phyloP scores from a whole-genome alignment of 2,888 invertebrate genomes.

The Aleiodes testaceus region DNA sequence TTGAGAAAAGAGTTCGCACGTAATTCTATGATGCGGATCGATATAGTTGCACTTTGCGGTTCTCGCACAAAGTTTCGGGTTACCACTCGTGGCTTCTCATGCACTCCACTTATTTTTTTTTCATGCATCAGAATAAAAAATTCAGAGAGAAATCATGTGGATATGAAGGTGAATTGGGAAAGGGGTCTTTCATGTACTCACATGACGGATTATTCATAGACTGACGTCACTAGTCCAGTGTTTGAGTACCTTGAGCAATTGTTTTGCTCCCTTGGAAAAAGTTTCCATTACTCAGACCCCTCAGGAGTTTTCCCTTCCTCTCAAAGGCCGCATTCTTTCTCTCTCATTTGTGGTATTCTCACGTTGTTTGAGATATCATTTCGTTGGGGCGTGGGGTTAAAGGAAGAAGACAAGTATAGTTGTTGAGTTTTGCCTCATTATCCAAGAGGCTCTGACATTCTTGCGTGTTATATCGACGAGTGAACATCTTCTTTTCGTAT shows the following conservation, averaged over 20 bases:
- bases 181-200: too few relatives aligned
- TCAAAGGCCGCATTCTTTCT: background rate
- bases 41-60: slow-evolving; percentile 56
- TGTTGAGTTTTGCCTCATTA: slow-evolving; percentile 18
- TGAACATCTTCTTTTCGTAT: slow-evolving; percentile 3
- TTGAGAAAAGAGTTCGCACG: slow-evolving; percentile 38
- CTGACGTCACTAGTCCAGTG: too few relatives aligned
- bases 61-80: slow-evolving; percentile 53
- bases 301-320: background rate
- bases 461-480: slow-evolving; percentile 11
- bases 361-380: slow-evolving; percentile 19
- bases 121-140: slow-evolving; percentile 18
- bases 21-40: slow-evolving; percentile 55
- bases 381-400: slow-evolving; percentile 12
- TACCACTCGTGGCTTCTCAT: slow-evolving; percentile 48
- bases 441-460: slow-evolving; percentile 23
- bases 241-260: background rate
- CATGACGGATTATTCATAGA: background rate
- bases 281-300: slow-evolving; percentile 33
- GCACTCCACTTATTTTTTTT: slow-evolving; percentile 1
- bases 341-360: background rate
- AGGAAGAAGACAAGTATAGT: background rate
- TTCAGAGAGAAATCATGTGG: slow-evolving; percentile 5
- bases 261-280: slow-evolving; percentile 4
- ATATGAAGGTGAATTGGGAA: background rate